Evolutionary conservation across 2,888 invertebrate species (phyloP).

Genomic region (Priapulus caudatus): DNA sequence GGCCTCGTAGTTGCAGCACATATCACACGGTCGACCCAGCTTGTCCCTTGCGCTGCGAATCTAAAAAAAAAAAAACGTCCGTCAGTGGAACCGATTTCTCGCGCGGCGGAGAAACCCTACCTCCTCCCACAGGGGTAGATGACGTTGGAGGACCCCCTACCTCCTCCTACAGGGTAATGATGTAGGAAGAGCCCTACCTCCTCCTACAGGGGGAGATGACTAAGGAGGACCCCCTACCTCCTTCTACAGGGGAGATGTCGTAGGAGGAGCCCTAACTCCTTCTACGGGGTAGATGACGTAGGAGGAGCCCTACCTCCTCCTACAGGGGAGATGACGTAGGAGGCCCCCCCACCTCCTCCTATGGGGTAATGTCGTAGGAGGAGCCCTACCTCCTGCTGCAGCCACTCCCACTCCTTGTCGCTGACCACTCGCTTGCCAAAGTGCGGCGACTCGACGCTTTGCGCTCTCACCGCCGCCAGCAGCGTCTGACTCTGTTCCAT

Average conservation of each 20-base stretch:
- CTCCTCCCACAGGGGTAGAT: not conserved
- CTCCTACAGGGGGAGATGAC: too few relatives aligned
- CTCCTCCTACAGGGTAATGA: too few relatives aligned
- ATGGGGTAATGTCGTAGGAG: too few relatives aligned
- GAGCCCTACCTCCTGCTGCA: not conserved
- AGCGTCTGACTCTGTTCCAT: not conserved
- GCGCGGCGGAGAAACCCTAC: not conserved
- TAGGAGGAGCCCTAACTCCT: too few relatives aligned
- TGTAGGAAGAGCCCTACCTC: not conserved
- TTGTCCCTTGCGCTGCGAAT: not conserved
- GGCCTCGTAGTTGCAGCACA: not conserved
- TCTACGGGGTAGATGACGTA: too few relatives aligned
- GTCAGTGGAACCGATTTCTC: not conserved
- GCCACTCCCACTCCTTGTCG: not conserved
- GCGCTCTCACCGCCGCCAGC: not conserved
- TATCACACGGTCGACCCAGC: not conserved
- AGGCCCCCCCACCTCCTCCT: too few relatives aligned
- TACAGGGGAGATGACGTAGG: too few relatives aligned
- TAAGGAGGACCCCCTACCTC: too few relatives aligned
- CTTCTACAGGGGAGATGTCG: too few relatives aligned
- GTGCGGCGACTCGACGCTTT: not conserved
- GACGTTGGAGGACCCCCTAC: too few relatives aligned
- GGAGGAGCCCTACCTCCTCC: not conserved
- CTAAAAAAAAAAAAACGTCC: not conserved
- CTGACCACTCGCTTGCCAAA: constrained; percentile 1